phyloP scores from a whole-genome alignment of 1,140 invertebrate genomes.

The Atopsyche davidsoni region DNA sequence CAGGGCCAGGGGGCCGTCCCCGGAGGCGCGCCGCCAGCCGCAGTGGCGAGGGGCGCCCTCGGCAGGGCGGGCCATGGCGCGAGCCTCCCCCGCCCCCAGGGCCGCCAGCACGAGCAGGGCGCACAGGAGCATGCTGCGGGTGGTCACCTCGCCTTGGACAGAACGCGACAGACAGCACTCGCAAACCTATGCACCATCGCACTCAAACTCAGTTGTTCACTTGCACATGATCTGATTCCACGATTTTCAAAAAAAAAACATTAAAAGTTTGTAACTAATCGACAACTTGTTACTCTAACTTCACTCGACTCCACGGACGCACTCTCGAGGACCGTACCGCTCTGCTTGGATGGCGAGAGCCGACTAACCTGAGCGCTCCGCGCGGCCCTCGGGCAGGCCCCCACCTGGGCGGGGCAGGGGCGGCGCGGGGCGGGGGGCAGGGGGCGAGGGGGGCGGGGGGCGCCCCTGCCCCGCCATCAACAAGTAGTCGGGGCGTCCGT shows the following conservation, averaged over 20 bases:
- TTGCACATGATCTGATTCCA: slow-evolving; percentile 1
- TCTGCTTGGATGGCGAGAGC: slow-evolving; percentile 22
- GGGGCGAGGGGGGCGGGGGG: not conserved
- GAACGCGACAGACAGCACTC: no score
- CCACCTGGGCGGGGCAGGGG: not conserved
- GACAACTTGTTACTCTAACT: not conserved
- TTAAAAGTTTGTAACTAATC: no score
- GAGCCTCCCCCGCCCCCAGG: slow-evolving; percentile 32
- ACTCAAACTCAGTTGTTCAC: slow-evolving; percentile 10
- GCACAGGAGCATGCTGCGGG: slow-evolving; percentile 4
- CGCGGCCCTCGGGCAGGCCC: slow-evolving; percentile 3
- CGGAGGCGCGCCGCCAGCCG: slow-evolving; percentile 53
- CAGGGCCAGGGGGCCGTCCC: slow-evolving; percentile 52
- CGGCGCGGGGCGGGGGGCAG: slow-evolving; percentile 6
- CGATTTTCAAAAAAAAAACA: no score
- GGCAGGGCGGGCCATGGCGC: slow-evolving; percentile 42
- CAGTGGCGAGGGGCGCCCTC: slow-evolving; percentile 60
- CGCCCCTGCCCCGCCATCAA: not conserved
- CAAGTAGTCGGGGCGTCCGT: not conserved
- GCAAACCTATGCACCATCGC: not conserved
- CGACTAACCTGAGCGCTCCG: slow-evolving; percentile 15
- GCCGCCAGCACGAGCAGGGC: slow-evolving; percentile 6
- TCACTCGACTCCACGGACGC: not conserved
- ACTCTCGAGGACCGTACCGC: slow-evolving; percentile 11
- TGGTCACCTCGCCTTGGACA: slow-evolving; percentile 11